A percentile compares a stretch with the other conserved stretches of the same genome.
Conservation (phyloP, 2,113 vertebrate genomes). For the Calyptommatus sinebrachiatus region DNA sequence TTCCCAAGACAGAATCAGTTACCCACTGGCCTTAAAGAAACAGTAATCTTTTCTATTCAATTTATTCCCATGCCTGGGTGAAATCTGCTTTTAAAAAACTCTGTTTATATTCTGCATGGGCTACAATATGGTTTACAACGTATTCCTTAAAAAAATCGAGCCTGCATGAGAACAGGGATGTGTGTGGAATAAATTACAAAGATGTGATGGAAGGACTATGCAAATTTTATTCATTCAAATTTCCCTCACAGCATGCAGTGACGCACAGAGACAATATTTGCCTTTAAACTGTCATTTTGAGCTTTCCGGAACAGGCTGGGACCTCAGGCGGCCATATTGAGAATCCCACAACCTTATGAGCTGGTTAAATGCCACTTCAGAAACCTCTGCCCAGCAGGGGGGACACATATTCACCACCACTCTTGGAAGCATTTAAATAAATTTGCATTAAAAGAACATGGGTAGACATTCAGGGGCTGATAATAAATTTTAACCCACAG, state of each 20-base stretch:
- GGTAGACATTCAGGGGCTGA: too few relatives aligned
- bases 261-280: not conserved
- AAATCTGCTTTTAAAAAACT: not conserved
- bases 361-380: not conserved
- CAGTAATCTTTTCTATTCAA: too few relatives aligned
- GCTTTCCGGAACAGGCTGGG: not conserved
- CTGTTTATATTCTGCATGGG: not conserved
- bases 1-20: not conserved
- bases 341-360: not conserved
- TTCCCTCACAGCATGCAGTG: slow-evolving; percentile 10
- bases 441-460: not conserved
- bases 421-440: not conserved
- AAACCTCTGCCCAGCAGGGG: not conserved
- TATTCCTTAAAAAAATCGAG: not conserved
- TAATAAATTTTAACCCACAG: not conserved
- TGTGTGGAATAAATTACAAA: not conserved
- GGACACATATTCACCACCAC: not conserved
- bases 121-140: not conserved
- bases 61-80: not conserved
- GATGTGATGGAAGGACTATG: not conserved
- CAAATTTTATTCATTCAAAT: slow-evolving; percentile 9
- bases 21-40: not conserved
- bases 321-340: not conserved
- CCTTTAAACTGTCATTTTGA: not conserved
- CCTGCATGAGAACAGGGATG: not conserved